Evolutionary conservation across 2,113 vertebrate genomes (phyloP).

Genomic region (Myrmecobius fasciatus): DNA sequence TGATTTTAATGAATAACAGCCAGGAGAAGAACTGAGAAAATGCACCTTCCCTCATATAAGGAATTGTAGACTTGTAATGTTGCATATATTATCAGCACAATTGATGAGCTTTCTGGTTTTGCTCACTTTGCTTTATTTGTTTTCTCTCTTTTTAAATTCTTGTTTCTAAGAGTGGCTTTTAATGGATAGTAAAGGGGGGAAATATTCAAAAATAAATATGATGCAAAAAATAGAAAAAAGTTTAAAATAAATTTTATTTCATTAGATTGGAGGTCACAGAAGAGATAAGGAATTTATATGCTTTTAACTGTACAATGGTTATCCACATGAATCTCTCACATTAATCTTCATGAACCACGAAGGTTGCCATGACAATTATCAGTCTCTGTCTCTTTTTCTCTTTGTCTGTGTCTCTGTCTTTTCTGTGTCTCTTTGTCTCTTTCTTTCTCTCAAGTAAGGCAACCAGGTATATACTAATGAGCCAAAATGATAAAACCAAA

Average conservation of each 20-base stretch:
- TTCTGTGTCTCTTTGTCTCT: not conserved
- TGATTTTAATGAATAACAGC: not conserved
- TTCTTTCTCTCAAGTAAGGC: slow-evolving; percentile 83
- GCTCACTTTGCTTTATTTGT: not conserved
- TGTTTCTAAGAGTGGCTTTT: not conserved
- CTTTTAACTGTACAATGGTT: not conserved
- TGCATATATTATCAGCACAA: not conserved
- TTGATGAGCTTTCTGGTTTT: not conserved
- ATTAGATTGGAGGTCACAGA: not conserved
- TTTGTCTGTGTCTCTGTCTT: not conserved
- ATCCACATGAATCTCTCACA: not conserved
- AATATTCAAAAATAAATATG: not conserved
- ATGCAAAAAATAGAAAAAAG: not conserved
- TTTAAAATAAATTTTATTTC: not conserved
- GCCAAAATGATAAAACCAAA: slow-evolving; percentile 30
- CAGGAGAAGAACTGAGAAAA: not conserved
- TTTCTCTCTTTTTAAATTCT: not conserved
- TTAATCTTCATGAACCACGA: not conserved
- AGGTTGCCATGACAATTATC: not conserved
- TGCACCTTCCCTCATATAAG: not conserved
- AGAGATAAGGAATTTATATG: not conserved
- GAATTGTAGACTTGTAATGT: not conserved
- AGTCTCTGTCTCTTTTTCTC: too few relatives aligned
- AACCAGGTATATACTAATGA: slow-evolving; percentile 90
- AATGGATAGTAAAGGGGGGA: not conserved